Evolutionary conservation across 1,140 invertebrate genomes (phyloP), one percentile per base, ranked within the genome.

Genomic region (Trichogramma pretiosum): DNA sequence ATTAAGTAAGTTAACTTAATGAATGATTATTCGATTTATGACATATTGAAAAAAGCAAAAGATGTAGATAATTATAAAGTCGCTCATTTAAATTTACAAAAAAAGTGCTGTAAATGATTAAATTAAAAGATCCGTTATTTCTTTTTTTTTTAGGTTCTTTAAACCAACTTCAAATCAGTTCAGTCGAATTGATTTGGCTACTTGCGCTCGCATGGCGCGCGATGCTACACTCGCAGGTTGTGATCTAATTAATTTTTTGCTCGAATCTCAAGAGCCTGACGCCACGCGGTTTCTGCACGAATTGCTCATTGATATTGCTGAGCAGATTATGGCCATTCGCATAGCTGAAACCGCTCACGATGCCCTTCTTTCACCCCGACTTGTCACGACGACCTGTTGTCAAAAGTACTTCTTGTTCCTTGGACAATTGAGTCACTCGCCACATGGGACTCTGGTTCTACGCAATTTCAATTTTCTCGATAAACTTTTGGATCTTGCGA

Each of bases 391-490:
- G 52, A 93, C 89, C 5, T 84, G 91, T 63, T 89, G 87, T 64
- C 90, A 94, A 65, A 85, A 87, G 65, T 97, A 97, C 72, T 98
- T 97, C 64, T 72, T 97, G 2, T 89, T 94, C 58, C 80, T 97
- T 39, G 93, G 93, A 2, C 83, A 87, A 52, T 73, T 96, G 44
- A 89, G 84, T 49, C 81, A 83, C 37, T 80, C 79, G n/a, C 71
- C 74, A 30, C 77, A 79, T 38, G 92, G 91, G 1, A 73, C 83
- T 22, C 76, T 76, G 43, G 72, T 84, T 46, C 78, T 96, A 13
- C 84, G 89, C 36, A 81, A 81, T 51, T 81, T 85, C 14, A 80
- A 83, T 37, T 76, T 95, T 42, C 84, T 90, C 61, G 78, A 85
- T 54, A 90, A 87, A 57, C 73, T 95, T 8, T 73, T 87, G 54